Conservation (phyloP, 2,113 vertebrate genomes). For the Chionodraco myersi region DNA sequence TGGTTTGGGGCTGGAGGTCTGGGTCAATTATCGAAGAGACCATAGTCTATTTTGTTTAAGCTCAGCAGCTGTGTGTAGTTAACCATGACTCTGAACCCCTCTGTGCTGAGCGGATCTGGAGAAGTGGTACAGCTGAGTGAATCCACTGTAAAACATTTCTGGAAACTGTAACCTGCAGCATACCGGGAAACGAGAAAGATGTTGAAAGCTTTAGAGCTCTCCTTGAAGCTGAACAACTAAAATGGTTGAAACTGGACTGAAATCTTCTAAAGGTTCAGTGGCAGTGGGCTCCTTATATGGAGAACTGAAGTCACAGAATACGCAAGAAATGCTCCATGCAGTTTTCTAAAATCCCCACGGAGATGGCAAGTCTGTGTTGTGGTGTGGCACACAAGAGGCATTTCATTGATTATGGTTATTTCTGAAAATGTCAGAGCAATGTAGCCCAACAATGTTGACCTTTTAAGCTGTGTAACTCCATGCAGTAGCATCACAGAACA, state of each 20-base stretch:
- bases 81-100: constrained; percentile 36
- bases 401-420: constrained; percentile 78
- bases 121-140: constrained; percentile 19
- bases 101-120: constrained; percentile 31
- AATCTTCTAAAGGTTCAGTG: not conserved
- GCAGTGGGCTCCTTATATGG: not conserved
- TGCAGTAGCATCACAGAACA: constrained; percentile 45
- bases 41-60: constrained; percentile 42
- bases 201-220: constrained; percentile 55
- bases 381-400: constrained; percentile 57
- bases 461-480: constrained; percentile 63
- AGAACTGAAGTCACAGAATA: constrained; percentile 21
- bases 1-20: constrained; percentile 1
- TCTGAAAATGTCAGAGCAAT: constrained; percentile 72
- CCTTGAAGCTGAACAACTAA: constrained; percentile 72
- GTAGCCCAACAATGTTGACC: constrained; percentile 70
- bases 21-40: constrained; percentile 40
- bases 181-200: not conserved
- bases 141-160: constrained; percentile 5
- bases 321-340: constrained; percentile 52
- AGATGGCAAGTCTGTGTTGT: constrained; percentile 51
- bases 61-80: constrained; percentile 58
- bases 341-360: constrained; percentile 48
- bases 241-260: not conserved
- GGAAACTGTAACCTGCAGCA: constrained; percentile 18